Evolutionary conservation across 1,140 invertebrate species (phyloP).

Genomic region (Colletes gigas): DNA sequence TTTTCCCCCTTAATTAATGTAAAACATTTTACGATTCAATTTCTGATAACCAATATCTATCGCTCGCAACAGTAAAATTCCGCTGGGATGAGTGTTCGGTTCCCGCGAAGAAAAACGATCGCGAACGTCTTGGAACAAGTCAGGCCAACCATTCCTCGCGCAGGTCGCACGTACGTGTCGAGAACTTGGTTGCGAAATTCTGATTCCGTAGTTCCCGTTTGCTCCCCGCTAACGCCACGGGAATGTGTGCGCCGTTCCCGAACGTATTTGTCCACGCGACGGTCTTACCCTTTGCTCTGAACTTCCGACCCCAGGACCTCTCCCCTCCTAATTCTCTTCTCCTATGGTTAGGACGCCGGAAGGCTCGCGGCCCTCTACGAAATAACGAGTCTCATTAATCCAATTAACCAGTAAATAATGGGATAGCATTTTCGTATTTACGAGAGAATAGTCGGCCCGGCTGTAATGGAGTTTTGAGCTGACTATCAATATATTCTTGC

Average conservation of each 20-base stretch:
- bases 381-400: constrained; percentile 83
- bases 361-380: constrained; percentile 74
- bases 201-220: constrained; percentile 14
- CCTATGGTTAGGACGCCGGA: constrained; percentile 42
- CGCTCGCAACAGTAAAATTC: no score
- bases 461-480: constrained; percentile 82
- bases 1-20: no score
- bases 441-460: constrained; percentile 73
- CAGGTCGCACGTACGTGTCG: background rate
- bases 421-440: constrained; percentile 82
- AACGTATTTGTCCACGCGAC: constrained; percentile 73
- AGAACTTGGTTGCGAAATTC: constrained; percentile 27
- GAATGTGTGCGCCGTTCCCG: constrained; percentile 49
- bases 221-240: background rate
- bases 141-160: background rate
- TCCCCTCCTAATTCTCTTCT: constrained; percentile 59
- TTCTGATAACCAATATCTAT: no score
- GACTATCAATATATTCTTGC: constrained; percentile 82
- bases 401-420: constrained; percentile 83
- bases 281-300: constrained; percentile 67
- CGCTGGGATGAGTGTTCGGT: no score
- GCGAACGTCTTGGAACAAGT: no score
- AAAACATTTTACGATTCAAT: no score
- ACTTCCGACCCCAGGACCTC: constrained; percentile 53
- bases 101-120: no score